Conservation (phyloP, 2,797 vertebrate species). For the Selene dorsalis region DNA sequence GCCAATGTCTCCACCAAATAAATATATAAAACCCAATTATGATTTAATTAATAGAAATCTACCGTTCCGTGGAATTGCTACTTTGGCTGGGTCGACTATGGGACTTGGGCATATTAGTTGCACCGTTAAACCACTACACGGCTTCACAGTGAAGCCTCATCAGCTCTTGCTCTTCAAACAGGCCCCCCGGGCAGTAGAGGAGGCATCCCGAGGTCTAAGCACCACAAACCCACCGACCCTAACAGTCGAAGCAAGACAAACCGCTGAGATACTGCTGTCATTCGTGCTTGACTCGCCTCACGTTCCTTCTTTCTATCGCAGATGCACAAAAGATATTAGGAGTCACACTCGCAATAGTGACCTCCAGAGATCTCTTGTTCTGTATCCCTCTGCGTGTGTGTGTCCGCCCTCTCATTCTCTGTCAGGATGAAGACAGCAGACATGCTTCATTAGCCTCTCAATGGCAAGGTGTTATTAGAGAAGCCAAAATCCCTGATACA, state of each 20-base stretch:
- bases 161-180: conserved; percentile 79
- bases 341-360: conserved; percentile 59
- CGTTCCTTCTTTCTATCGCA: conserved; percentile 53
- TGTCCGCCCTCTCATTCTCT: conserved; percentile 70
- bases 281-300: conserved; percentile 45
- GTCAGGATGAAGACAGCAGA: conserved; percentile 76
- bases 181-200: conserved; percentile 72
- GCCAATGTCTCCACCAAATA: conserved; percentile 86
- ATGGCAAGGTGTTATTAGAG: conserved; percentile 85
- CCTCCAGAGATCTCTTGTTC: conserved; percentile 69
- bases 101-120: conserved; percentile 79
- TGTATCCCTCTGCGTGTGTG: conserved; percentile 35
- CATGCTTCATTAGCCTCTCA: conserved; percentile 85
- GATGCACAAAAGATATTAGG: conserved; percentile 61
- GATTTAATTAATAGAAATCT: conserved; percentile 89
- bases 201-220: conserved; percentile 80
- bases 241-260: conserved; percentile 68
- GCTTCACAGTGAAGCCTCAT: conserved; percentile 79
- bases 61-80: conserved; percentile 83
- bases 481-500: conserved; percentile 66
- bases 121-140: conserved; percentile 77
- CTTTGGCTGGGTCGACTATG: conserved; percentile 77
- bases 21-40: conserved; percentile 90
- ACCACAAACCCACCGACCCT: conserved; percentile 74
- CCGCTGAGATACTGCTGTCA: conserved; percentile 63